Evolutionary conservation across 2,888 invertebrate genomes (phyloP).

Genomic region (Stenotaenia linearis): DNA sequence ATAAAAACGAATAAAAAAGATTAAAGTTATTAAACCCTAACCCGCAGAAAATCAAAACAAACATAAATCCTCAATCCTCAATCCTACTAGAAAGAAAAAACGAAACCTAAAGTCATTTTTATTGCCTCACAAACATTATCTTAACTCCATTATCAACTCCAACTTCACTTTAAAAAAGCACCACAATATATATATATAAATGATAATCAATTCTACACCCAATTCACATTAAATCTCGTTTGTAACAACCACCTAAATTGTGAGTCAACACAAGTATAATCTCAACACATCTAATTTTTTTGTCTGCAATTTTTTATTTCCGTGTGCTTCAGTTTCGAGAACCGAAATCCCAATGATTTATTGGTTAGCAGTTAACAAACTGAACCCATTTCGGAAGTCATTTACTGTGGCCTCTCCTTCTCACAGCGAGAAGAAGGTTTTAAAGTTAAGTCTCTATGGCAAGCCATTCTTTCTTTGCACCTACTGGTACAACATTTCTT

Average conservation of each 20-base stretch:
- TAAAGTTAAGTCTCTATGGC: background rate
- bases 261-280: background rate
- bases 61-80: background rate
- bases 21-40: no score
- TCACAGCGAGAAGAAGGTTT: constrained; percentile 9
- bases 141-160: background rate
- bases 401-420: constrained; percentile 4
- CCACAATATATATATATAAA: background rate
- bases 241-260: no score
- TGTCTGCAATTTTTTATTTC: background rate
- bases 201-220: background rate
- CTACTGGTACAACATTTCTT: background rate
- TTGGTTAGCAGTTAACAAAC: constrained; percentile 9
- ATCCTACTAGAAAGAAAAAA: background rate
- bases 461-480: constrained; percentile 9
- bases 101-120: background rate
- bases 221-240: background rate
- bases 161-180: background rate
- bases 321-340: background rate
- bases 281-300: background rate
- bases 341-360: constrained; percentile 9
- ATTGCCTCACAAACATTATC: background rate
- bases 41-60: background rate
- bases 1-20: no score
- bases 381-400: constrained; percentile 9